Conservation (phyloP, 2,113 vertebrate species). For the Ciconia stormi region DNA sequence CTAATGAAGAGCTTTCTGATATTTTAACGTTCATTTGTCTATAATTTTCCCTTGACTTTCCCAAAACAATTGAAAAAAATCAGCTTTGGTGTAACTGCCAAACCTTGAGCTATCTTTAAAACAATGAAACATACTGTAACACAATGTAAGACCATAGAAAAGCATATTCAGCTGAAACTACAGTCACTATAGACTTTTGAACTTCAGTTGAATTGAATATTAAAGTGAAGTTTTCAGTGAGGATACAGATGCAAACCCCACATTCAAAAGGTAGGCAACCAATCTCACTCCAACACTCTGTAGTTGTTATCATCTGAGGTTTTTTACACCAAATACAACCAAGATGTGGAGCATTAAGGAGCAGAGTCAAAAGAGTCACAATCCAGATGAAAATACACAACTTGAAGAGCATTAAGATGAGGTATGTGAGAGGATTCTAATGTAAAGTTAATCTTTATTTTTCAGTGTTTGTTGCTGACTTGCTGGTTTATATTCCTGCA, state of each 20-base stretch:
- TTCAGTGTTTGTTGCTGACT: conserved; percentile 90
- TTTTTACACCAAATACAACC: neutral
- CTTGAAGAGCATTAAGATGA: neutral
- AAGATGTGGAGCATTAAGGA: neutral
- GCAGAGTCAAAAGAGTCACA: neutral
- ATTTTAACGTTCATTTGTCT: neutral
- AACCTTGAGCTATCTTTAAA: neutral
- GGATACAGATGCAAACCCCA: neutral
- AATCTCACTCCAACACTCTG: neutral
- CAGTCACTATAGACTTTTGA: neutral
- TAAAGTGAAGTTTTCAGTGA: neutral
- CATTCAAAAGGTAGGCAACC: neutral
- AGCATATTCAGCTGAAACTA: neutral
- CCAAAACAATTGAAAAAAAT: neutral
- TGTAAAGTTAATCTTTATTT: conserved; percentile 25
- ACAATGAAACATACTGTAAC: neutral
- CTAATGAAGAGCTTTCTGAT: neutral
- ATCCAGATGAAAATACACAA: neutral
- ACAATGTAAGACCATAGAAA: neutral
- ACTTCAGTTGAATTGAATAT: neutral
- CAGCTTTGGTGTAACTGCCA: neutral
- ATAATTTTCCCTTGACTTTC: neutral
- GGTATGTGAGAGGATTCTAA: neutral
- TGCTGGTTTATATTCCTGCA: conserved; percentile 91
- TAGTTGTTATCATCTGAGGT: neutral